Percentiles rank a stretch among this genome's conserved stretches.
phyloP scores from a whole-genome alignment of 2,113 vertebrate genomes.

The Atlantisia rogersi region DNA sequence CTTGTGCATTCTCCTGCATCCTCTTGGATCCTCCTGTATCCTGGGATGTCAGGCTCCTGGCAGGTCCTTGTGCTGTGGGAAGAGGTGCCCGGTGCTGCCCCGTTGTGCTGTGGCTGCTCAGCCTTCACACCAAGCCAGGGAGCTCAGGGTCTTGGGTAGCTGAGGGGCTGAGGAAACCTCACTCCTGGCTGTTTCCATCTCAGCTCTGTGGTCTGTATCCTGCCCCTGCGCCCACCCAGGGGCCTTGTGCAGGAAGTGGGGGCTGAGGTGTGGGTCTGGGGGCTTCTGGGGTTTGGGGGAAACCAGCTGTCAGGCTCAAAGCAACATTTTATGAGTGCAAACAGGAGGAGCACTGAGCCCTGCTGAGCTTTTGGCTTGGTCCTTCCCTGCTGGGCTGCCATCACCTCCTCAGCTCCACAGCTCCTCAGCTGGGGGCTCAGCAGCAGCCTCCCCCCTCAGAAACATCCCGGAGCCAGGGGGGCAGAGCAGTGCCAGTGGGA shows the following conservation, averaged over 20 bases:
- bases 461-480: neutral
- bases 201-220: accelerated
- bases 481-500: accelerated
- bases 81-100: accelerated
- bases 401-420: neutral
- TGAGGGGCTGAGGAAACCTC: too few species aligned
- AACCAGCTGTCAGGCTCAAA: neutral
- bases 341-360: accelerated
- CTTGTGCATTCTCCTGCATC: too few species aligned
- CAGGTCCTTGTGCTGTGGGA: neutral
- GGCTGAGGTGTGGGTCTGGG: neutral
- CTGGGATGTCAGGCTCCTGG: too few species aligned
- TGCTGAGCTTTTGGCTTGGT: neutral
- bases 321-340: neutral
- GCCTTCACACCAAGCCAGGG: neutral
- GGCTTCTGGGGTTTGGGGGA: neutral
- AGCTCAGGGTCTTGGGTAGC: neutral
- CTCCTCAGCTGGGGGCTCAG: neutral
- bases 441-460: accelerated
- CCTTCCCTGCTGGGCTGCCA: neutral
- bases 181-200: too few species aligned
- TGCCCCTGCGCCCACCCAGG: neutral
- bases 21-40: too few species aligned
- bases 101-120: accelerated
- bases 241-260: neutral